phyloP scores from a whole-genome alignment of 2,888 invertebrate species.

The Malthinus flaveolus region DNA sequence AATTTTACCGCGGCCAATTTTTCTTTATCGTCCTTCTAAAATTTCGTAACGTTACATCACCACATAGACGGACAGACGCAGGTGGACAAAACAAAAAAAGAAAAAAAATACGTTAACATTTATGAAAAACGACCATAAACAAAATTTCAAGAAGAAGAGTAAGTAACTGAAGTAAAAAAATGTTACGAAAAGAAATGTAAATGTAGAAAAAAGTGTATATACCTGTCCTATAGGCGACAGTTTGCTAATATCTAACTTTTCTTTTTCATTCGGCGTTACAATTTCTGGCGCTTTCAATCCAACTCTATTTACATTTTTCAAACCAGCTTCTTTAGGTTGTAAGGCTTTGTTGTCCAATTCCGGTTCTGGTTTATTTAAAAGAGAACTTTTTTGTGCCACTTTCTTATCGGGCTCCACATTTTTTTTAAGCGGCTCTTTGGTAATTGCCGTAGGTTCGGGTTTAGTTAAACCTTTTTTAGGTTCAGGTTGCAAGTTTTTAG shows the following conservation, averaged over 20 bases:
- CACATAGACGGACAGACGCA: conserved; percentile 22
- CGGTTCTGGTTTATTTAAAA: conserved; percentile 14
- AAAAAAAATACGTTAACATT: conserved; percentile 11
- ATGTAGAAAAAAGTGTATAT: conserved; percentile 7
- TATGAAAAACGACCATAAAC: not conserved
- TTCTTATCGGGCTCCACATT: too few relatives aligned
- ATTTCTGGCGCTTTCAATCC: conserved; percentile 26
- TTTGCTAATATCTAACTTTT: conserved; percentile 11
- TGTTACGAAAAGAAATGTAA: not conserved
- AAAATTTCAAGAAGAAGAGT: not conserved
- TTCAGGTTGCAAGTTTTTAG: too few relatives aligned
- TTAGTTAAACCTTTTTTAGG: too few relatives aligned
- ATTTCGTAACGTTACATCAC: conserved; percentile 12
- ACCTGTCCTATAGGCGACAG: conserved; percentile 1
- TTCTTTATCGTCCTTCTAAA: conserved; percentile 35
- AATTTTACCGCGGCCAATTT: conserved; percentile 34
- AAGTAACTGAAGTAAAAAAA: conserved; percentile 4
- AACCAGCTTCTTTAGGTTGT: not conserved
- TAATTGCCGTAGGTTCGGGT: too few relatives aligned
- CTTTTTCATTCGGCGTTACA: conserved; percentile 26
- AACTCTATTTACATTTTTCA: not conserved
- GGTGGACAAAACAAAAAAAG: conserved; percentile 27
- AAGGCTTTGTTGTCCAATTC: conserved; percentile 15
- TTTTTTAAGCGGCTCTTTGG: too few relatives aligned
- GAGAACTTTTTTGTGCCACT: too few relatives aligned